Percentiles rank a stretch among this genome's conserved stretches.
Conservation (phyloP, 1,140 invertebrate species). For the Trachymyrmex septentrionalis region DNA sequence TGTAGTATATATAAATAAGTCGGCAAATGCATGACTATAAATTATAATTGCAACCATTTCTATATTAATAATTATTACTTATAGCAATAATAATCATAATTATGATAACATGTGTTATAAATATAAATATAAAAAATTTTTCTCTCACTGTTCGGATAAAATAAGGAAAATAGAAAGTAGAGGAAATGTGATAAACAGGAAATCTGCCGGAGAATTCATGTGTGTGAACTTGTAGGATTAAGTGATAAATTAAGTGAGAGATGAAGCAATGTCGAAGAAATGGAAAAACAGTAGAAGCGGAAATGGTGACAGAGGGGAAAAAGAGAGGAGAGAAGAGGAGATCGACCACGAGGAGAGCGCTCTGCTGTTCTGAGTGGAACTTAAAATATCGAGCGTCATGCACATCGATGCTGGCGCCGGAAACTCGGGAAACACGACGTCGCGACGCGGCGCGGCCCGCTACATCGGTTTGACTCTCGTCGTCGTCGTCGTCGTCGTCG, state of each 20-base stretch:
- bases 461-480: neutral
- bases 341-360: constrained; percentile 23
- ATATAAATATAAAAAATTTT: too few species aligned
- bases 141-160: too few species aligned
- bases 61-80: too few species aligned
- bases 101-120: too few species aligned
- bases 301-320: neutral
- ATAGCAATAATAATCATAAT: too few species aligned
- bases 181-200: neutral
- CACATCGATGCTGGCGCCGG: constrained; percentile 64
- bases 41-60: too few species aligned
- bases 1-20: too few species aligned
- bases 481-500: neutral
- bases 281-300: neutral
- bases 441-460: constrained; percentile 17
- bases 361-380: constrained; percentile 20
- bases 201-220: neutral
- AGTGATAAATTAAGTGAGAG: constrained; percentile 27
- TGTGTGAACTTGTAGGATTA: constrained; percentile 21
- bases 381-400: constrained; percentile 68
- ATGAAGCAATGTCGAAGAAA: constrained; percentile 1
- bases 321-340: neutral
- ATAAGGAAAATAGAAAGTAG: neutral
- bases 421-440: constrained; percentile 57
- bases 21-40: too few species aligned